These are phyloP conservation scores for Perizoma affinitatum DNA, from an alignment of 2,888 invertebrate genomes.

Conservation along the genomic window DNA sequence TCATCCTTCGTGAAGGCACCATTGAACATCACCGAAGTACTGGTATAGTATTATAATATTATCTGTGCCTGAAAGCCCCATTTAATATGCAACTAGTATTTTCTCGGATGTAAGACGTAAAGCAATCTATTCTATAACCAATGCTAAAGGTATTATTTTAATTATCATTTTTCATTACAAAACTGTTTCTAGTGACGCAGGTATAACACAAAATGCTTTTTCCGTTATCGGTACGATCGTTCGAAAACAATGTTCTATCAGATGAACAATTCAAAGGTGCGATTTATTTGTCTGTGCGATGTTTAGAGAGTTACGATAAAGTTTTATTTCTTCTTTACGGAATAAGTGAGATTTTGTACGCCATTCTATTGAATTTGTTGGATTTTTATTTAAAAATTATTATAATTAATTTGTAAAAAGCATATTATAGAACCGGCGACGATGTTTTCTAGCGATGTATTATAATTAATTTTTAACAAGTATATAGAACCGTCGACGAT, in stretches of 20 bases:
- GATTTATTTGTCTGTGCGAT: constrained; percentile 27
- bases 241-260: constrained; percentile 30
- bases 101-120: no score
- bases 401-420: no score
- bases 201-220: constrained; percentile 24
- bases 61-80: no score
- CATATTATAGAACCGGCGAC: no score
- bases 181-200: constrained; percentile 1
- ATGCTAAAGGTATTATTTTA: background rate
- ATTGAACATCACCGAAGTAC: no score
- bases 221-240: constrained; percentile 38
- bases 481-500: no score
- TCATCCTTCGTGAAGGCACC: no score
- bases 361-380: background rate
- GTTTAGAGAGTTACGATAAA: constrained; percentile 25
- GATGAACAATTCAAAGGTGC: constrained; percentile 21
- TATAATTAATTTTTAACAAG: no score
- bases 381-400: background rate
- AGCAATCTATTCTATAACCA: background rate
- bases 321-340: constrained; percentile 20
- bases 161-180: background rate
- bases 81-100: no score
- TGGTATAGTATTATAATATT: no score
- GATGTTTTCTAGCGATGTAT: no score
- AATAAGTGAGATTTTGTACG: constrained; percentile 12